Base-by-base conservation (phyloP, 1,140 invertebrate species). In the Dolichoris vasculosae region DNA sequence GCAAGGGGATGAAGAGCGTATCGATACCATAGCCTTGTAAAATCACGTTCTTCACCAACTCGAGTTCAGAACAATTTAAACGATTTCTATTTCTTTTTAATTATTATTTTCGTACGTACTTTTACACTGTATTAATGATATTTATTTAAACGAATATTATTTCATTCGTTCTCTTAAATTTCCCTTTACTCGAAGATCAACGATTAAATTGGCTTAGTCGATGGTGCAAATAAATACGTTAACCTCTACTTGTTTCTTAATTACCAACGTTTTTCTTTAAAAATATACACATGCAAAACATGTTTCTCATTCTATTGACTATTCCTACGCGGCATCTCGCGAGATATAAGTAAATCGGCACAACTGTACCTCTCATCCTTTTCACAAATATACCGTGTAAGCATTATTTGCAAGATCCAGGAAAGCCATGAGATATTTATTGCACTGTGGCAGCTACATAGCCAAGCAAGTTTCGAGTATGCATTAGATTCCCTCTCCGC, bases 371-470 rank as follows among this genome's bases (percentile, higher is more conserved):
- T 51, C 46, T 76, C 75, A 35, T 35, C 46, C 75, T 32, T 46
- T 51, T 48, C 75, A n/a, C 75, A 51, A 55, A 55, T 51, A 77
- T 4, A 51, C 75, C n/a, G 48, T 51, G 43, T 77, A 77, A 77
- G 75, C 46, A 35, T 51, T 51, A 77, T 77, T 67, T 40, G 43
- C 79, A 64, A 48, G 46, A 81, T 46, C 15, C 40, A n/a, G 73
- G 59, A 83, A 83, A 64, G 48, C n/a, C 82, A 63, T 20, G 67
- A 55, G 11, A 71, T 79, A 80, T 85, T 85, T 85, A 85, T 85
- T 75, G 78, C 84, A 26, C 30, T 43, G 48, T 35, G 46, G 48
- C 69, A 85, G 73, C 67, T 75, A 85, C 84, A 85, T 48, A 48
- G 77, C 51, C 75, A 51, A 86, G 73, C 71, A 82, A 86, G 79